Evolutionary conservation across 2,888 invertebrate species (phyloP).

Genomic region (Ichneumoninae sp.): DNA sequence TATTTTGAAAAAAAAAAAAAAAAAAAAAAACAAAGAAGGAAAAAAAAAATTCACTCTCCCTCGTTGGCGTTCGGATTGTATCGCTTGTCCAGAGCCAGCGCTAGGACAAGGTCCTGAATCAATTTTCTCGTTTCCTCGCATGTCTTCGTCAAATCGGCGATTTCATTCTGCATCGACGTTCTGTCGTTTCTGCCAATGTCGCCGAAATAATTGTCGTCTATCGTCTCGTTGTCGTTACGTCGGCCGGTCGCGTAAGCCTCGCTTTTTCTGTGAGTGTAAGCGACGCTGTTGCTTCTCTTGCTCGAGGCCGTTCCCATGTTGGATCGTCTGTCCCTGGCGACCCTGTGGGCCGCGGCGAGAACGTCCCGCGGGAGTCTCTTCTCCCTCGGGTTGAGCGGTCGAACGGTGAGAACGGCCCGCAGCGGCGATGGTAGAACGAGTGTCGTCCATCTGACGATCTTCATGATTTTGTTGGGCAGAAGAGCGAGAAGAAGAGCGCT

Average conservation of each 20-base stretch:
- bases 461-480: slow-evolving; percentile 90
- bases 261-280: slow-evolving; percentile 72
- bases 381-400: slow-evolving; percentile 93
- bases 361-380: slow-evolving; percentile 92
- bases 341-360: slow-evolving; percentile 92
- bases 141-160: slow-evolving; percentile 76
- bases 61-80: slow-evolving; percentile 57
- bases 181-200: slow-evolving; percentile 68
- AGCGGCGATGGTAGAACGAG: slow-evolving; percentile 93
- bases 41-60: slow-evolving; percentile 12
- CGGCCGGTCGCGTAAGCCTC: slow-evolving; percentile 72
- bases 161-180: slow-evolving; percentile 73
- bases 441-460: slow-evolving; percentile 91
- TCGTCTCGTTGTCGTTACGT: slow-evolving; percentile 51
- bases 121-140: slow-evolving; percentile 79
- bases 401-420: slow-evolving; percentile 92
- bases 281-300: slow-evolving; percentile 74
- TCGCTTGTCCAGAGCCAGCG: slow-evolving; percentile 69
- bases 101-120: slow-evolving; percentile 76
- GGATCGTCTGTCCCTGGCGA: slow-evolving; percentile 90
- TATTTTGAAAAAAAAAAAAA: neutral
- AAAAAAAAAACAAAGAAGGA: neutral
- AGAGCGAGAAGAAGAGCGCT: slow-evolving; percentile 92
- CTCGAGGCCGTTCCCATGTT: slow-evolving; percentile 66
- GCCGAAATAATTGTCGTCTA: slow-evolving; percentile 66